These are phyloP conservation scores for Melieria crassipennis DNA, from an alignment of 2,888 invertebrate species.

Conservation along the genomic window DNA sequence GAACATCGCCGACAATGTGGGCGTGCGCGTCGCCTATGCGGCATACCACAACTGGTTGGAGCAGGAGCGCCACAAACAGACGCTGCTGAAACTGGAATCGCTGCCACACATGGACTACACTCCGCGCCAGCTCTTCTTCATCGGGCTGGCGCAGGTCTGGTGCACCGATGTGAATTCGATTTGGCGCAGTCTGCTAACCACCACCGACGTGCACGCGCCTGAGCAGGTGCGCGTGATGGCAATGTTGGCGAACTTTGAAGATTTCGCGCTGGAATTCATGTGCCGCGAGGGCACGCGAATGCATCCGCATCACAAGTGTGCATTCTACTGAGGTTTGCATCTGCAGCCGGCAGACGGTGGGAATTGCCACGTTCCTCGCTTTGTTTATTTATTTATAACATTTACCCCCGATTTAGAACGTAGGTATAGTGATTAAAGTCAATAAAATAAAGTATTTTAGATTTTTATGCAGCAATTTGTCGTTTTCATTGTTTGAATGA, in stretches of 20 bases:
- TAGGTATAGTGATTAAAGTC: too few species aligned
- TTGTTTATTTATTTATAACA: too few species aligned
- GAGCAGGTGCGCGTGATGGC: slow-evolving; percentile 53
- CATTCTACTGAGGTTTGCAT: slow-evolving; percentile 48
- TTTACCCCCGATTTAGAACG: too few species aligned
- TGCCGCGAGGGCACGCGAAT: slow-evolving; percentile 51
- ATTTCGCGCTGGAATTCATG: slow-evolving; percentile 53
- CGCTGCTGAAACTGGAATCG: slow-evolving; percentile 42
- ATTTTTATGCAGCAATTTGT: too few species aligned
- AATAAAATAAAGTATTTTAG: too few species aligned
- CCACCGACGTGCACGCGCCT: slow-evolving; percentile 48
- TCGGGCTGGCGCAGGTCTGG: slow-evolving; percentile 55
- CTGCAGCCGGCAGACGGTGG: too few species aligned
- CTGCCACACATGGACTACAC: slow-evolving; percentile 52
- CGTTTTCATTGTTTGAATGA: too few species aligned
- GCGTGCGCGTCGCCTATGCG: slow-evolving; percentile 54
- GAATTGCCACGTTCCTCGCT: too few species aligned
- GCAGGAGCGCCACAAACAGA: slow-evolving; percentile 29
- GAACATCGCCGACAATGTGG: slow-evolving; percentile 61
- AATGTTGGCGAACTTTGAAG: slow-evolving; percentile 53
- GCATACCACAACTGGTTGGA: slow-evolving; percentile 56
- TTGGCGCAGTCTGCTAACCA: slow-evolving; percentile 37
- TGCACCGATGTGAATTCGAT: slow-evolving; percentile 49
- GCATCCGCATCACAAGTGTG: slow-evolving; percentile 57
- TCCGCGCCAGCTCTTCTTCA: slow-evolving; percentile 57